A percentile compares a stretch with the other conserved stretches of the same genome.
phyloP scores from a whole-genome alignment of 2,797 vertebrate genomes.

The Prionace glauca region DNA sequence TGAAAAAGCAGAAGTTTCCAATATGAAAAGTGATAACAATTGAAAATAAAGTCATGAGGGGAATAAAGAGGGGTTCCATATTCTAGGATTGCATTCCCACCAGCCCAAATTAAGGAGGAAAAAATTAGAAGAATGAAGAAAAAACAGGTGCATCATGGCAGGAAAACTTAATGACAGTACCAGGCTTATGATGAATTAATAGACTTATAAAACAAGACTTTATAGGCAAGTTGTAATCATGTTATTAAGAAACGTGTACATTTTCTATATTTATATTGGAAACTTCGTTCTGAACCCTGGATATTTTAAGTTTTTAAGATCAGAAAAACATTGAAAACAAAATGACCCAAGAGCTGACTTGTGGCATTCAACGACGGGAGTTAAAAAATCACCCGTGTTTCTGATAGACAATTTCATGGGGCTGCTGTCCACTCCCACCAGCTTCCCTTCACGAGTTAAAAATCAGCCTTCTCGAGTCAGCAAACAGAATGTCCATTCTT shows the following conservation, averaged over 20 bases:
- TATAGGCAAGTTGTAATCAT: background rate
- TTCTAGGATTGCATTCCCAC: background rate
- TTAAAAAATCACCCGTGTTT: background rate
- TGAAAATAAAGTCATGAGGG: background rate
- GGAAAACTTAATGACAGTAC: background rate
- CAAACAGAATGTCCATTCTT: background rate
- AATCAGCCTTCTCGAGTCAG: background rate
- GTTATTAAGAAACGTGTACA: background rate
- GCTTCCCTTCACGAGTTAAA: background rate
- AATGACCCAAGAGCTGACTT: background rate
- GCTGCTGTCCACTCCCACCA: background rate
- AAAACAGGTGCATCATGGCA: background rate
- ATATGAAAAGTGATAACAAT: background rate
- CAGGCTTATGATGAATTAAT: background rate
- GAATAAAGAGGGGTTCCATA: background rate
- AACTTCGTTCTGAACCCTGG: background rate
- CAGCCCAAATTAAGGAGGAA: background rate
- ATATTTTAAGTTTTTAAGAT: background rate
- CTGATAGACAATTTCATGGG: too few relatives aligned
- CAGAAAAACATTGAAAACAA: background rate
- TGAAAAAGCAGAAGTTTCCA: background rate
- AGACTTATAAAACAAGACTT: background rate
- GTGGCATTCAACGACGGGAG: background rate
- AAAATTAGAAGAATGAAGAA: background rate
- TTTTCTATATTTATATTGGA: background rate